Base-by-base conservation (phyloP, 2,797 vertebrate species). In the Myotis myotis region DNA sequence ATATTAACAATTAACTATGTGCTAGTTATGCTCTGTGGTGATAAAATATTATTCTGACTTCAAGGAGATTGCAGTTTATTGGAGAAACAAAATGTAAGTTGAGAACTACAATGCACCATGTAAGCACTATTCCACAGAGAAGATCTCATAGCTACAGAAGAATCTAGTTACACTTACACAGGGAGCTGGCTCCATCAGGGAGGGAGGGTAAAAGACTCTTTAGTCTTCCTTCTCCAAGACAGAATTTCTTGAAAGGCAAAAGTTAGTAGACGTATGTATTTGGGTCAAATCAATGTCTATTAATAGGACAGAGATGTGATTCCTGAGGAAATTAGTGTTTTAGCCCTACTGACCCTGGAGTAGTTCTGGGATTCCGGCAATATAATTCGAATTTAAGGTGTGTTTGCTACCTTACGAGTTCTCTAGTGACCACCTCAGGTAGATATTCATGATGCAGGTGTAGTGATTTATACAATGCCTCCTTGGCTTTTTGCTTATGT, bases 21-120 rank as follows among this genome's bases (percentile, higher is more conserved):
- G 3, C 6, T 81, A 60, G 60, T 8, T 28, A 38, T 38, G 49
- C 9, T 4, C 10, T 75, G 3, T 28, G 4, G 9, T 62, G 25
- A 66, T 15, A 91, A 76, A 88, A 74, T 91, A 49, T 51, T 85
- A 53, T 25, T 44, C 16, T 87, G 11, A 57, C 3, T 93, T 92
- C n/a, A 60, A 93, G 36, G 47, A 19, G 1, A 62, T 51, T 85
- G 51, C 13, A 64, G 2, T 83, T 80, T 84, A 36, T 49, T 72
- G 44, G 23, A 53, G 41, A 88, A 57, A 49, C 17, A 86, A 91
- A 71, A 64, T 68, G 0, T 25, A 75, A 83, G 7, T 55, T 76
- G 15, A 66, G 23, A 86, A 72, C 19, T 51, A 76, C 7, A n/a
- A 30, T 23, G 15, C n/a, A 11, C 4, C 3, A 33, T 70, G 13